A percentile compares a stretch with the other conserved stretches of the same genome.
phyloP scores from a whole-genome alignment of 1,140 invertebrate species.

The Globodera ellingtonae region DNA sequence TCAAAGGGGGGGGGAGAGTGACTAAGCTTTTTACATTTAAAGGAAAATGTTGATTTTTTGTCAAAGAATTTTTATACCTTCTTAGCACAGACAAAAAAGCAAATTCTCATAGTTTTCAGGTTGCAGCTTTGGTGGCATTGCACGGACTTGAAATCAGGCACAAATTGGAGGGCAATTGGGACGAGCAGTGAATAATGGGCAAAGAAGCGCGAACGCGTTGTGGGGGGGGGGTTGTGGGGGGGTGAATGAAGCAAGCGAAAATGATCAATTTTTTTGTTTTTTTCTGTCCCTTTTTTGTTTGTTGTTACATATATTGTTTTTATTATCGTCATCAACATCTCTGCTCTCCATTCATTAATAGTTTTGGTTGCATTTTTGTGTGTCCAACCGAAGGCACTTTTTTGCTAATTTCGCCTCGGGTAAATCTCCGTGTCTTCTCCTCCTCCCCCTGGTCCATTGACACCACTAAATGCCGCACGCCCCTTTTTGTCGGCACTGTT shows the following conservation, averaged over 20 bases:
- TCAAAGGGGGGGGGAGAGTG: neutral
- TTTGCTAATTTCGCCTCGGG: neutral
- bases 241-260: no score
- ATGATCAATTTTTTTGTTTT: no score
- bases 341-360: no score
- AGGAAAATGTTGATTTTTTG: no score
- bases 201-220: no score
- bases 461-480: neutral
- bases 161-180: conserved; percentile 52
- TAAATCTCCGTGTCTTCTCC: neutral
- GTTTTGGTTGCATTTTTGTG: no score
- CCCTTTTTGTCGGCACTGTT: conserved; percentile 7
- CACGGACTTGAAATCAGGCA: conserved; percentile 53
- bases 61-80: no score
- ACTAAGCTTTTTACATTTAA: no score
- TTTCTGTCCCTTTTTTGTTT: no score
- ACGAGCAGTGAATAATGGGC: conserved; percentile 29
- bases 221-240: neutral
- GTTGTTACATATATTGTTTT: no score
- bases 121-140: conserved; percentile 54
- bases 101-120: neutral
- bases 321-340: no score
- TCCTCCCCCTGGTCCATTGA: neutral
- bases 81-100: no score
- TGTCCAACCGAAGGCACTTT: neutral